Evolutionary conservation across 2,888 invertebrate species (phyloP).

Genomic region (Prosopocoilus inquinatus): DNA sequence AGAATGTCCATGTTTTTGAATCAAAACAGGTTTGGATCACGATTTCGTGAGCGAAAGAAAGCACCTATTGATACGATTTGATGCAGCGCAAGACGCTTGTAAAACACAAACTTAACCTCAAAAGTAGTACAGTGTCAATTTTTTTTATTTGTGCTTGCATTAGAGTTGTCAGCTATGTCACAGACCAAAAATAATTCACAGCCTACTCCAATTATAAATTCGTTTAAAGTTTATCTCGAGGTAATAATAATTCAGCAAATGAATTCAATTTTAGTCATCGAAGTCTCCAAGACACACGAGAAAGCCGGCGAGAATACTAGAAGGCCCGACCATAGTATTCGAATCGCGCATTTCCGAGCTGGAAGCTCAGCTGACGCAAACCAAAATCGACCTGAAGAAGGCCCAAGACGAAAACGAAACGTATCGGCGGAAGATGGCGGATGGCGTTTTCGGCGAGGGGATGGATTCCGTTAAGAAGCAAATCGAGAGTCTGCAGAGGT

Average conservation of each 20-base stretch:
- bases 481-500: conserved; percentile 70
- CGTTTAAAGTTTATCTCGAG: background rate
- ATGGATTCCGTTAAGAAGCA: conserved; percentile 64
- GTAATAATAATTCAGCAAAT: background rate
- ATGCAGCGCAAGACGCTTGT: no score
- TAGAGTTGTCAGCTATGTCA: no score
- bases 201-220: no score
- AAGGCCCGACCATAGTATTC: conserved; percentile 78
- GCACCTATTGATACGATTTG: no score
- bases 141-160: no score
- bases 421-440: conserved; percentile 49
- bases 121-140: no score
- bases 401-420: conserved; percentile 64
- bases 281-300: conserved; percentile 38
- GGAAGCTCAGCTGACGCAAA: conserved; percentile 78
- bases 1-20: no score
- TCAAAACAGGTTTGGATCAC: no score
- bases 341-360: conserved; percentile 82
- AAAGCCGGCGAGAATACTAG: conserved; percentile 50
- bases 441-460: conserved; percentile 55
- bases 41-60: no score
- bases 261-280: conserved; percentile 21
- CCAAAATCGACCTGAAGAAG: conserved; percentile 73
- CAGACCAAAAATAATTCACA: no score
- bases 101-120: no score